phyloP scores from a whole-genome alignment of 92 coral and sea anemone species.

The Isaurus tuberculatus region DNA sequence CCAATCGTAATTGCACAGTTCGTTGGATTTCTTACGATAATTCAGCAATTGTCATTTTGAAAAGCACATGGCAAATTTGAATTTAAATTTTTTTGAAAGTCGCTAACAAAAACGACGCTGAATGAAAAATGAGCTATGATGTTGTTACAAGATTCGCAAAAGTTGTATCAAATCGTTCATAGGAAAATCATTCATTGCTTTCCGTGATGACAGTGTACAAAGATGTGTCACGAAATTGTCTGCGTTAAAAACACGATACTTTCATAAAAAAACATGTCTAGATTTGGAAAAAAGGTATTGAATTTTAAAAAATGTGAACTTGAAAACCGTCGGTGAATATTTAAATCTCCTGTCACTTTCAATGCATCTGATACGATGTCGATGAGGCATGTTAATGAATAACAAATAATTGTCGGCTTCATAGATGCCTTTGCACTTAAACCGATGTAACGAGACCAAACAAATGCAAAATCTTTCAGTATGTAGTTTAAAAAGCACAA shows the following conservation, averaged over 20 bases:
- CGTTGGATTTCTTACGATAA: neutral
- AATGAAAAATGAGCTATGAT: conserved; percentile 25
- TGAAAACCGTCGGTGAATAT: neutral
- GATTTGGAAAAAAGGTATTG: neutral
- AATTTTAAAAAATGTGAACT: neutral
- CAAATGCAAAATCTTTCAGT: neutral
- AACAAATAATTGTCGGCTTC: neutral
- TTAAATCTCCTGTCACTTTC: conserved; percentile 27
- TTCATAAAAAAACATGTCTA: neutral
- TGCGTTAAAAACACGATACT: neutral
- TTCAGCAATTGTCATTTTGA: neutral
- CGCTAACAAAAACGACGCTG: neutral
- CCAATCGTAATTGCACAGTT: neutral
- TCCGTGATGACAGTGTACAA: too few relatives aligned
- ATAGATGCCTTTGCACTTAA: conserved; percentile 29
- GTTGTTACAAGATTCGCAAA: neutral
- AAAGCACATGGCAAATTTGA: neutral
- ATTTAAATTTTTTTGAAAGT: neutral
- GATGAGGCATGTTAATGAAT: neutral
- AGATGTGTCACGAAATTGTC: neutral
- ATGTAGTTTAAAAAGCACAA: neutral
- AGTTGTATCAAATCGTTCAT: neutral
- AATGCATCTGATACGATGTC: neutral
- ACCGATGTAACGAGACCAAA: neutral
- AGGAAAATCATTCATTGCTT: neutral